Evolutionary conservation across 1,140 invertebrate genomes (phyloP), one percentile per base, ranked within the genome.

Genomic region (Bombus ignitus): DNA sequence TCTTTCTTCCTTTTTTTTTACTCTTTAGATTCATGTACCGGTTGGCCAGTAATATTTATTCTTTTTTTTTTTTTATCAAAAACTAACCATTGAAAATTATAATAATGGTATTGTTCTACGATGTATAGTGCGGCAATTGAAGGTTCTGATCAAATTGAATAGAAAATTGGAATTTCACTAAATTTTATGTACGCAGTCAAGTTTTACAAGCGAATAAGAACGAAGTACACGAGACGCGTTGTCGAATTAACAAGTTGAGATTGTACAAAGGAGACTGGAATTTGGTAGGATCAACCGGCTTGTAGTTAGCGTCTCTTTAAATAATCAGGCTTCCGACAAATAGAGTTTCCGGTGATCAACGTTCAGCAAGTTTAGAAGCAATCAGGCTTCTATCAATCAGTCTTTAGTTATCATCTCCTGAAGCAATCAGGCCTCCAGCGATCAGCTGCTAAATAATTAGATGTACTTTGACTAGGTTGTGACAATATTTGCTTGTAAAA

Each of bases 351-450:
- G 3, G 25, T 39, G 65, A 70, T 80, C 44, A 53, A 68, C 42
- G 77, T 3, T 79, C 77, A 37, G 44, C 65, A 80, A 80, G 65
- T 80, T 80, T 80, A 70, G 32, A 80, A 70, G 78, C 65, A 80
- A 80, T 80, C 32, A 80, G 44, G 25, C 35, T 70, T 47, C 44
- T 44, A 70, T 80, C 66, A 70, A 35, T 80, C 65, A 80, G 65
- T 39, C 65, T 70, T 80, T 28, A 32, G 25, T 70, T 79, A 79
- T 8, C 65, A 53, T 70, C 65, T 70, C 9, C 9, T 5, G 10
- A 13, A 37, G 65, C 32, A 47, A 80, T 80, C 78, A 42, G 15
- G 6, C 32, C 53, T n/a, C 44, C 42, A 47, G 32, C 77, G 76
- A 78, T 78, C 22, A 39, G n/a, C 8, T 25, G 62, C 32, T 66